phyloP scores from a whole-genome alignment of 2,888 invertebrate species.

The Hyppa rectilinea region DNA sequence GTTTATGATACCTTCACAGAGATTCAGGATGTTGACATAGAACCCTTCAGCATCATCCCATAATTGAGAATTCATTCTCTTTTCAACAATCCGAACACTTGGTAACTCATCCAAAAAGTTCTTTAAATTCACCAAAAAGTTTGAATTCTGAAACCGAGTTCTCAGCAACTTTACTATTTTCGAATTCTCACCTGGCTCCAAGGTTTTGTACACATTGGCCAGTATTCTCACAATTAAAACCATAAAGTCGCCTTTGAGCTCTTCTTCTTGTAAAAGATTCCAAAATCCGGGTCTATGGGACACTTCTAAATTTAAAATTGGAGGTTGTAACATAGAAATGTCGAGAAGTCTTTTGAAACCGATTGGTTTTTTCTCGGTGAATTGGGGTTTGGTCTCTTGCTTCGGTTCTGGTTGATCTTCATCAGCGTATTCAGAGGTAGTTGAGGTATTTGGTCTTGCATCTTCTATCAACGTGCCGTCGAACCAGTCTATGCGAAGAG shows the following conservation, averaged over 20 bases:
- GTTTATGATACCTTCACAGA: conserved; percentile 80
- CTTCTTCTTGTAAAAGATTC: conserved; percentile 80
- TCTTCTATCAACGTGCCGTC: conserved; percentile 86
- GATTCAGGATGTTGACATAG: conserved; percentile 74
- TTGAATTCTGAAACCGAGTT: conserved; percentile 78
- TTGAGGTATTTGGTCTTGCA: conserved; percentile 61
- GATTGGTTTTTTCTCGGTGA: conserved; percentile 83
- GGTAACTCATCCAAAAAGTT: conserved; percentile 79
- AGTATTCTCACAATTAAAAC: conserved; percentile 86
- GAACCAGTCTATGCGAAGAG: conserved; percentile 88
- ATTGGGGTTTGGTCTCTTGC: conserved; percentile 67
- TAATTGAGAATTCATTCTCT: conserved; percentile 82
- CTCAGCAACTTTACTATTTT: conserved; percentile 78
- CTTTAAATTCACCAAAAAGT: conserved; percentile 78
- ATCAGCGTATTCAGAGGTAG: conserved; percentile 73
- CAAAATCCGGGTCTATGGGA: conserved; percentile 85
- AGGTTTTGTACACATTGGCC: conserved; percentile 79
- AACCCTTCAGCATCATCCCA: conserved; percentile 86
- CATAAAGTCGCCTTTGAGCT: conserved; percentile 86
- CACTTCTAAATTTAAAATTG: conserved; percentile 83
- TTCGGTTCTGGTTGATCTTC: conserved; percentile 75
- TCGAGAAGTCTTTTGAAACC: conserved; percentile 86
- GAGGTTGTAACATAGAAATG: conserved; percentile 81
- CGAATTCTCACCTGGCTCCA: conserved; percentile 78
- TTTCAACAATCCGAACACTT: conserved; percentile 79